These are phyloP conservation scores for Aleiodes sp. DNA, from an alignment of 1,140 invertebrate genomes.

Conservation along the genomic window DNA sequence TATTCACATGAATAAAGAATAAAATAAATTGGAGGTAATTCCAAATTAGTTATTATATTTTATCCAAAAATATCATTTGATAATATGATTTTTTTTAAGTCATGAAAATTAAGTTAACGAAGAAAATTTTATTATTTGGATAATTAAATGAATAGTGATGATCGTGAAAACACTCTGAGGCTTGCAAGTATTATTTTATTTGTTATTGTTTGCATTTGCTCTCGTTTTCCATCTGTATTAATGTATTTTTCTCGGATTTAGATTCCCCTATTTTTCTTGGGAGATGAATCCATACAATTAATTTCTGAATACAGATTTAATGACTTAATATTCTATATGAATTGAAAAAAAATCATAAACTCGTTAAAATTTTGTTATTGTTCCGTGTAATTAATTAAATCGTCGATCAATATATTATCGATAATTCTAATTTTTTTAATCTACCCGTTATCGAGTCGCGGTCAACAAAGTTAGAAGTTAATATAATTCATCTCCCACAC, in stretches of 20 bases:
- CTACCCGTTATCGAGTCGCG: background rate
- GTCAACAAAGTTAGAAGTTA: too few relatives aligned
- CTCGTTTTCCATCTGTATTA: background rate
- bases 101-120: background rate
- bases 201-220: background rate
- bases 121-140: background rate
- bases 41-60: too few relatives aligned
- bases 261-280: too few relatives aligned
- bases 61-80: too few relatives aligned
- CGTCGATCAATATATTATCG: background rate
- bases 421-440: background rate
- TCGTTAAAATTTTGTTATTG: too few relatives aligned
- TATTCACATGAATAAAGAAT: conserved; percentile 24
- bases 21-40: background rate
- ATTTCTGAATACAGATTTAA: background rate
- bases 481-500: background rate
- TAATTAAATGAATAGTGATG: conserved; percentile 23
- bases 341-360: too few relatives aligned
- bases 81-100: too few relatives aligned
- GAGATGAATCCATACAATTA: background rate
- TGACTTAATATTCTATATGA: too few relatives aligned
- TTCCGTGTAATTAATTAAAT: too few relatives aligned
- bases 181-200: conserved; percentile 17
- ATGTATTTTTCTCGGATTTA: background rate
- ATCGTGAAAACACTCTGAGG: conserved; percentile 12